phyloP scores from a whole-genome alignment of 2,888 invertebrate genomes.

The Lepas anatifera region DNA sequence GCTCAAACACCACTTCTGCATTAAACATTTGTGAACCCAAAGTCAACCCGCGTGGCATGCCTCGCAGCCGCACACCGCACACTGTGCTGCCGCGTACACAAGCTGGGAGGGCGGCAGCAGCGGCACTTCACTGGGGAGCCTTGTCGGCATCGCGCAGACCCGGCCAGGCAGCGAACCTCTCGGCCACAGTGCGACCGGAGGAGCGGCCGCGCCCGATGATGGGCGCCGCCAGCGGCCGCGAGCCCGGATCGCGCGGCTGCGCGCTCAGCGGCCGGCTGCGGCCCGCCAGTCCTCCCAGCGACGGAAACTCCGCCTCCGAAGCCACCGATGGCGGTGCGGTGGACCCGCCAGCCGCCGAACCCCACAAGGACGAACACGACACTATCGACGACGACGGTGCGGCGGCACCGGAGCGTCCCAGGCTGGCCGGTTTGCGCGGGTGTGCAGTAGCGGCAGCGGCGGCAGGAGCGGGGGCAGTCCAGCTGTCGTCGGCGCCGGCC shows the following conservation, averaged over 20 bases:
- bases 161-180: neutral
- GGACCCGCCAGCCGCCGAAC: neutral
- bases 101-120: too few relatives aligned
- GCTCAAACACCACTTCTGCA: too few relatives aligned
- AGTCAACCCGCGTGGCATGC: too few relatives aligned
- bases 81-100: too few relatives aligned
- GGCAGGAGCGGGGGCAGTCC: neutral
- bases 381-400: neutral
- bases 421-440: neutral
- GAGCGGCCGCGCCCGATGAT: neutral
- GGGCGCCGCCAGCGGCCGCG: neutral
- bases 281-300: neutral
- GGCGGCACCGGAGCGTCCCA: neutral
- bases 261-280: neutral
- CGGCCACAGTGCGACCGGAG: neutral
- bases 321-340: neutral
- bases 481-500: neutral
- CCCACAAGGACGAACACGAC: too few relatives aligned
- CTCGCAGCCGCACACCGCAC: too few relatives aligned
- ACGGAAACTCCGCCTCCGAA: neutral
- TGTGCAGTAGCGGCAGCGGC: neutral
- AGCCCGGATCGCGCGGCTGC: neutral
- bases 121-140: too few relatives aligned
- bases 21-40: too few relatives aligned
- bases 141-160: neutral